phyloP scores from a whole-genome alignment of 2,113 vertebrate species.

The Synodontis membranacea region DNA sequence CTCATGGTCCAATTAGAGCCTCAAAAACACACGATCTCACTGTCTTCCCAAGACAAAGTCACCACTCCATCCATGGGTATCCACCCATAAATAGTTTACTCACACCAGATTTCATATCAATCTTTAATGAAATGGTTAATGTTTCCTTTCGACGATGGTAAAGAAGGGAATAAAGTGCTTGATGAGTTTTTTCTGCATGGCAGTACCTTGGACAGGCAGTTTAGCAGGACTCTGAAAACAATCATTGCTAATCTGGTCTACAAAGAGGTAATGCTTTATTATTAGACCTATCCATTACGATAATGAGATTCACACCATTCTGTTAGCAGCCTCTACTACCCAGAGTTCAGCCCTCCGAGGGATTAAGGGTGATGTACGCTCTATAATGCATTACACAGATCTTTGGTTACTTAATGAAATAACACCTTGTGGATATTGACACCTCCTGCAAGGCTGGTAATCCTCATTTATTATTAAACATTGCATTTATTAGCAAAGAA shows the following conservation, averaged over 20 bases:
- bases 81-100: slow-evolving; percentile 57
- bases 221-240: slow-evolving; percentile 61
- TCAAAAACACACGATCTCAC: neutral
- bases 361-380: slow-evolving; percentile 62
- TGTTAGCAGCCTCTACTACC: slow-evolving; percentile 58
- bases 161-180: slow-evolving; percentile 58
- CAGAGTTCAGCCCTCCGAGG: slow-evolving; percentile 55
- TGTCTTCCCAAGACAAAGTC: slow-evolving; percentile 12
- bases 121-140: slow-evolving; percentile 50
- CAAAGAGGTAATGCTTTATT: slow-evolving; percentile 68
- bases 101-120: slow-evolving; percentile 51
- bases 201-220: slow-evolving; percentile 60
- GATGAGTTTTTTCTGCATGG: slow-evolving; percentile 60
- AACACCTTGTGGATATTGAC: slow-evolving; percentile 49
- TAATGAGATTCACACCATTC: slow-evolving; percentile 67
- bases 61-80: slow-evolving; percentile 34
- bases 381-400: slow-evolving; percentile 59
- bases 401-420: slow-evolving; percentile 56
- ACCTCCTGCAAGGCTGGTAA: slow-evolving; percentile 30
- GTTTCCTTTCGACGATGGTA: slow-evolving; percentile 37
- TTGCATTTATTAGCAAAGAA: slow-evolving; percentile 4
- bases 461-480: slow-evolving; percentile 47
- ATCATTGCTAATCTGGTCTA: slow-evolving; percentile 71
- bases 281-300: slow-evolving; percentile 70
- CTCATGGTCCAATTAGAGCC: slow-evolving; percentile 43